Percentiles rank a stretch among this genome's conserved stretches.
Conservation (phyloP, 2,113 vertebrate species). For the Gadus chalcogrammus region DNA sequence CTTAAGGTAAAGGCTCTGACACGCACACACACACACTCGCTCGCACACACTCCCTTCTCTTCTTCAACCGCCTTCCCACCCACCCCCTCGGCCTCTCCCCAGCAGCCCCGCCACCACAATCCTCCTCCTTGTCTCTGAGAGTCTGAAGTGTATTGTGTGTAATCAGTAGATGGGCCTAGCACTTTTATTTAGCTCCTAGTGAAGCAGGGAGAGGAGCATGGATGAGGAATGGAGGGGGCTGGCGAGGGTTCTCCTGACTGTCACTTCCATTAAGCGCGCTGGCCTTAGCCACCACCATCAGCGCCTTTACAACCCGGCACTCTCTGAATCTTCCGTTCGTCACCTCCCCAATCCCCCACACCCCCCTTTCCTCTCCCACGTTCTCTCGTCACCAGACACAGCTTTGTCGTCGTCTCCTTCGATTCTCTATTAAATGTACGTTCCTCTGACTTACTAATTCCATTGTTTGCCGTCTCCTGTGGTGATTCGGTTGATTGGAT, state of each 20-base stretch:
- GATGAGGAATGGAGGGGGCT: constrained; percentile 28
- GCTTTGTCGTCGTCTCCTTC: background rate
- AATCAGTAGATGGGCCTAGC: constrained; percentile 15
- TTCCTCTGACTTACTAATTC: constrained; percentile 1
- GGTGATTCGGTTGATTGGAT: no score
- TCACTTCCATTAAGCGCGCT: constrained; percentile 60
- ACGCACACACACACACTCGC: background rate
- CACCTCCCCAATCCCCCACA: constrained; percentile 39
- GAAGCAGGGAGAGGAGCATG: constrained; percentile 10
- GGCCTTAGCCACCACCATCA: constrained; percentile 38
- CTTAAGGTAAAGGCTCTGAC: constrained; percentile 56
- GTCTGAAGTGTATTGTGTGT: no score
- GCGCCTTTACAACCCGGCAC: constrained; percentile 27
- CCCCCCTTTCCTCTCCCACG: no score
- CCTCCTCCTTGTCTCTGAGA: background rate
- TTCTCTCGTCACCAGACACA: constrained; percentile 25
- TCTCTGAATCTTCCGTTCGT: constrained; percentile 9
- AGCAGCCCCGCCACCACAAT: constrained; percentile 16
- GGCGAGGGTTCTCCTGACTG: constrained; percentile 63
- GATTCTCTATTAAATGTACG: constrained; percentile 21
- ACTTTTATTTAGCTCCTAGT: constrained; percentile 7
- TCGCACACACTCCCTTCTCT: background rate
- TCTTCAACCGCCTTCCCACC: no score
- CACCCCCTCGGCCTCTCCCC: constrained; percentile 12
- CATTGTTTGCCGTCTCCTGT: no score